phyloP scores from a whole-genome alignment of 2,888 invertebrate species.

The Sabellastarte sp. region DNA sequence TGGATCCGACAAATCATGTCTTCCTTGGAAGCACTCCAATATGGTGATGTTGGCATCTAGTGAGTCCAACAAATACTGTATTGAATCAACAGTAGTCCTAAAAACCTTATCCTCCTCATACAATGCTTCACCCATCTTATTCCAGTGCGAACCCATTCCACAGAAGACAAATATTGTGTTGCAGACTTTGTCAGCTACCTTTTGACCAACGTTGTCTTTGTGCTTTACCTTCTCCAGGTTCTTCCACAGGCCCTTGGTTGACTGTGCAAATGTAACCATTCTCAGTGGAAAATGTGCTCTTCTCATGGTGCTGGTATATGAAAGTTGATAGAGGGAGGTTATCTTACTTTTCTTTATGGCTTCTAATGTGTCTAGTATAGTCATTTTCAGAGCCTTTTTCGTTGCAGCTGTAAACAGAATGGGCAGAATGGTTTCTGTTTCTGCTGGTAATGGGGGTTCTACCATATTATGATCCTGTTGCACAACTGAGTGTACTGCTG shows the following conservation, averaged over 20 bases:
- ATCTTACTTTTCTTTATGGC: background rate
- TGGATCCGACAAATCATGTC: conserved; percentile 28
- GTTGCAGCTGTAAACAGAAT: background rate
- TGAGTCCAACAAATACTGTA: conserved; percentile 26
- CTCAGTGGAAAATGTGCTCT: background rate
- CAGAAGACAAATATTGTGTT: conserved; percentile 38
- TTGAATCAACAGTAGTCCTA: conserved; percentile 23
- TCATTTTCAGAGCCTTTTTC: background rate
- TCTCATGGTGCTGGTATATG: background rate
- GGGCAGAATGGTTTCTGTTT: background rate
- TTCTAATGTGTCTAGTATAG: background rate
- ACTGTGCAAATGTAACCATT: background rate
- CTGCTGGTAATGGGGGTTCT: background rate
- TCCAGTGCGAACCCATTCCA: conserved; percentile 45
- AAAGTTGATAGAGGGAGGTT: background rate
- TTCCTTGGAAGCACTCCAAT: conserved; percentile 15
- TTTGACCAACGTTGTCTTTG: background rate
- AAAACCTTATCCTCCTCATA: conserved; percentile 28
- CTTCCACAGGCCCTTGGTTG: background rate
- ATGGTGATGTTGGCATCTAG: conserved; percentile 30
- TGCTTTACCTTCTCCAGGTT: background rate
- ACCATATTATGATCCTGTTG: background rate
- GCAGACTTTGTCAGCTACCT: background rate
- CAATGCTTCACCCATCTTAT: conserved; percentile 39
- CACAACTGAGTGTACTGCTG: conserved; percentile 41